phyloP scores from a whole-genome alignment of 2,888 invertebrate genomes.

The Blastobasis adustella region DNA sequence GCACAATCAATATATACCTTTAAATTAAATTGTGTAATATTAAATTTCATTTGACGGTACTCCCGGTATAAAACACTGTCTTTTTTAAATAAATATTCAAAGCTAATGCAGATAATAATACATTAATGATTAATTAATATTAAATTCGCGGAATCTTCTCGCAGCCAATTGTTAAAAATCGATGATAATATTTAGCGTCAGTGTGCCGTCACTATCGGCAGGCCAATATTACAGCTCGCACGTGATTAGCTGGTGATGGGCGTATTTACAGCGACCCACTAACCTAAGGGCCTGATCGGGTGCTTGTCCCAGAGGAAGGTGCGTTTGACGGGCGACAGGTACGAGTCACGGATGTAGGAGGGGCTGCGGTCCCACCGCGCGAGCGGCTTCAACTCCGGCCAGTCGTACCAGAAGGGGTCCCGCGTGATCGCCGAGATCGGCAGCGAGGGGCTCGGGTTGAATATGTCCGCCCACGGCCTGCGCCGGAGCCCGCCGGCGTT shows the following conservation, averaged over 20 bases:
- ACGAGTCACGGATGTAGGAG: conserved; percentile 89
- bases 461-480: conserved; percentile 79
- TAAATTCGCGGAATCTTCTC: too few relatives aligned
- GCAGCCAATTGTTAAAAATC: too few relatives aligned
- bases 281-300: conserved; percentile 93
- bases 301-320: conserved; percentile 94
- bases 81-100: too few relatives aligned
- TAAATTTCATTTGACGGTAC: not conserved
- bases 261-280: conserved; percentile 72
- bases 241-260: conserved; percentile 13
- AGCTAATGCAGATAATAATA: too few relatives aligned
- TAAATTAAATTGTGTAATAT: not conserved
- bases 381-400: conserved; percentile 86
- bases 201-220: not conserved
- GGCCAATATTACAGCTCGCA: conserved; percentile 49
- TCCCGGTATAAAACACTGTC: too few relatives aligned
- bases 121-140: too few relatives aligned
- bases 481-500: conserved; percentile 77
- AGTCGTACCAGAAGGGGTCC: conserved; percentile 93
- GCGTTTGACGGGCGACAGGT: conserved; percentile 92
- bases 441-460: conserved; percentile 85
- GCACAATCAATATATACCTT: not conserved
- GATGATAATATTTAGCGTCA: too few relatives aligned
- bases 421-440: conserved; percentile 88
- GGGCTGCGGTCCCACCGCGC: conserved; percentile 83